Conservation (phyloP, 2,888 invertebrate genomes). For the Anthophora plumipes region DNA sequence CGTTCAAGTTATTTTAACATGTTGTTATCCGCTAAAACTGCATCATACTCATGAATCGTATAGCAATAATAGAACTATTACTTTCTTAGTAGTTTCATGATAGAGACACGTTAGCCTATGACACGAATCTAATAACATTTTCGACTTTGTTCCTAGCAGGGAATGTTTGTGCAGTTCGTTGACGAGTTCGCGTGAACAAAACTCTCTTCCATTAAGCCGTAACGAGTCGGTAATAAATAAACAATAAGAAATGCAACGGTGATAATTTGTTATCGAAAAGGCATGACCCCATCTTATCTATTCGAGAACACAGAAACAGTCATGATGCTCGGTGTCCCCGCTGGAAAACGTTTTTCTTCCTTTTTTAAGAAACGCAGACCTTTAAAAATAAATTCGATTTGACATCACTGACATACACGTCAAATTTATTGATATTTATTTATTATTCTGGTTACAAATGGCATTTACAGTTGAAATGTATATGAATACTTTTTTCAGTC, state of each 20-base stretch:
- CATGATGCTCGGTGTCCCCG: slow-evolving; percentile 39
- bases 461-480: no score
- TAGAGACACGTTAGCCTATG: not conserved
- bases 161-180: slow-evolving; percentile 10
- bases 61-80: not conserved
- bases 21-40: not conserved
- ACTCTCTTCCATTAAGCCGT: slow-evolving; percentile 47
- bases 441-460: no score
- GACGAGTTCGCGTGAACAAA: slow-evolving; percentile 47
- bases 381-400: no score
- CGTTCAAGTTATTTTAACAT: not conserved
- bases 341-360: slow-evolving; percentile 28
- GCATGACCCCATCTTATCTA: slow-evolving; percentile 75
- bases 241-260: slow-evolving; percentile 73
- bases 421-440: no score
- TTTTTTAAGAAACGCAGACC: no score
- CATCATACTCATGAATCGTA: no score
- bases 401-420: no score
- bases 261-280: slow-evolving; percentile 77
- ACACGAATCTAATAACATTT: slow-evolving; percentile 34
- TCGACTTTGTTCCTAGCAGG: slow-evolving; percentile 27
- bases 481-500: no score
- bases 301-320: slow-evolving; percentile 47
- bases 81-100: slow-evolving; percentile 4
- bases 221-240: slow-evolving; percentile 72